A percentile compares a stretch with the other conserved stretches of the same genome.
These are phyloP conservation scores for Pseudorectes ferrugineus DNA, from an alignment of 2,113 vertebrate species.

Conservation along the genomic window DNA sequence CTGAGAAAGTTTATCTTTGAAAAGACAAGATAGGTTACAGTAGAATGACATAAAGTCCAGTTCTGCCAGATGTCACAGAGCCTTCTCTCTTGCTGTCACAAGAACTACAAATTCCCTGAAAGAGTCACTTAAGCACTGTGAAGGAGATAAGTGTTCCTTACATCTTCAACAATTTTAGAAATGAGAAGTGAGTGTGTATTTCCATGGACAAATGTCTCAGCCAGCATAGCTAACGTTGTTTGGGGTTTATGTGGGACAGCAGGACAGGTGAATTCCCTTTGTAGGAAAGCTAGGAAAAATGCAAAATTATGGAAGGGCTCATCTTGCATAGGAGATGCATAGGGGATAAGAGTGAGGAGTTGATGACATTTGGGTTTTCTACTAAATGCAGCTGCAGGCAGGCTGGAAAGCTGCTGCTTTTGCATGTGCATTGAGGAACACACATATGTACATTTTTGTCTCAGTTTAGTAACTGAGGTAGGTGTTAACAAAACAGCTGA, in stretches of 20 bases:
- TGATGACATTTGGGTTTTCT: background rate
- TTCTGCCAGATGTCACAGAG: background rate
- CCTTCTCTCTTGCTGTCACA: background rate
- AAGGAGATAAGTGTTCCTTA: background rate
- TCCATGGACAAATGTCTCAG: background rate
- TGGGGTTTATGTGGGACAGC: background rate
- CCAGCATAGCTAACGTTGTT: background rate
- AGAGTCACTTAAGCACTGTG: background rate
- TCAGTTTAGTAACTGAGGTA: background rate
- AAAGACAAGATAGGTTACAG: background rate
- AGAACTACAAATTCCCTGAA: background rate
- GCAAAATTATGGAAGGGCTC: background rate
- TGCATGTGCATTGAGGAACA: background rate
- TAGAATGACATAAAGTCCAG: background rate
- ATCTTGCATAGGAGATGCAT: background rate
- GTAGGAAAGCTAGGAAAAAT: background rate
- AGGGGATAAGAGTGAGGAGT: background rate
- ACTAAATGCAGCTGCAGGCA: background rate
- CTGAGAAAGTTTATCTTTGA: background rate
- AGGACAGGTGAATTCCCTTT: background rate
- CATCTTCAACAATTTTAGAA: background rate
- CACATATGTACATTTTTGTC: background rate
- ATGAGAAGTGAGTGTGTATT: background rate
- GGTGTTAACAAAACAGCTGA: background rate
- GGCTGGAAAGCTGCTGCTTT: background rate